These are phyloP conservation scores for Oenanthe melanoleuca DNA, from an alignment of 2,113 vertebrate species.

Conservation along the genomic window DNA sequence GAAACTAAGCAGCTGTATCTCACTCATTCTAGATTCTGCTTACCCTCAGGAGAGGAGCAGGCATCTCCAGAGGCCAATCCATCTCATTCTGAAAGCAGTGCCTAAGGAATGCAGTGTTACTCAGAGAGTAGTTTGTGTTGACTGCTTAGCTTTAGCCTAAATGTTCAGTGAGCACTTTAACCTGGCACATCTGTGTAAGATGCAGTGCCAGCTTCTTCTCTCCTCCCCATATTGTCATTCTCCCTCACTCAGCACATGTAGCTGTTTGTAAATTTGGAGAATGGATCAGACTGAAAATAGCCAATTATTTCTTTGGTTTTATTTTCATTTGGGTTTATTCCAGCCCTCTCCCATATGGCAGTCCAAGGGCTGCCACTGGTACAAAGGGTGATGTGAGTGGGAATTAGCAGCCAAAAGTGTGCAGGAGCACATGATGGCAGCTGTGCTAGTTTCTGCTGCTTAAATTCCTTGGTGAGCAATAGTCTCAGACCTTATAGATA, in stretches of 20 bases:
- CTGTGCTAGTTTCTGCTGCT: constrained; percentile 16
- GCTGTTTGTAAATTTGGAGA: not conserved
- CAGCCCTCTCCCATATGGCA: not conserved
- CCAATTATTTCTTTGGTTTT: not conserved
- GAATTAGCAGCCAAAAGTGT: not conserved
- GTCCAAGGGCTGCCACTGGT: not conserved
- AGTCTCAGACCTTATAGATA: not conserved
- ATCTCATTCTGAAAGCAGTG: not conserved
- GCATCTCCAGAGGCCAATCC: not conserved
- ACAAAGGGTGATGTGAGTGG: not conserved
- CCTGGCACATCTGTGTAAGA: not conserved
- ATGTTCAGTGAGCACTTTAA: not conserved
- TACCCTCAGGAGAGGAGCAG: not conserved
- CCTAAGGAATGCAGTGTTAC: not conserved
- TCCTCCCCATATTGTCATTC: not conserved
- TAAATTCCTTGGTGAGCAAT: not conserved
- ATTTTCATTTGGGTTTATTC: constrained; percentile 1
- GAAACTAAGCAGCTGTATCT: not conserved
- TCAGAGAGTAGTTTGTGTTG: not conserved
- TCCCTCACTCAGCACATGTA: not conserved
- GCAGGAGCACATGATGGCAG: not conserved
- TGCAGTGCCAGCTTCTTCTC: not conserved
- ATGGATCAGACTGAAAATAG: not conserved
- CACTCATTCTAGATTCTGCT: not conserved
- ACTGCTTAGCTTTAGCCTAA: not conserved